phyloP scores from a whole-genome alignment of 1,140 invertebrate species.

The Drosophila cardini region DNA sequence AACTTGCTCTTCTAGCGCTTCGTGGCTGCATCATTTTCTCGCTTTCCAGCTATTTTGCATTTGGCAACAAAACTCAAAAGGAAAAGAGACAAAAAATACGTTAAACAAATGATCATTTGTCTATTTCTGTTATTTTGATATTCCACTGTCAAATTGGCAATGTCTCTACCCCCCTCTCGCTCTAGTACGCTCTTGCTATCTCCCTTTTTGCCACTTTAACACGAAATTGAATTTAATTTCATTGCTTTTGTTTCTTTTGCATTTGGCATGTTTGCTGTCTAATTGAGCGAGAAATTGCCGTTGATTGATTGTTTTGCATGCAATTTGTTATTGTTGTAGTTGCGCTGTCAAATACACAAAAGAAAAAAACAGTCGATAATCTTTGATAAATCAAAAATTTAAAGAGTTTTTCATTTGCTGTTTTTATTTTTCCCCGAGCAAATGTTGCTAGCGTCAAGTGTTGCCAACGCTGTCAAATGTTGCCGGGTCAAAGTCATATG shows the following conservation, averaged over 20 bases:
- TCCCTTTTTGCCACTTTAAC: slow-evolving; percentile 71
- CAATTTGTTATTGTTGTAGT: slow-evolving; percentile 61
- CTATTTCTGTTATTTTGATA: slow-evolving; percentile 62
- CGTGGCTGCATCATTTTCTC: slow-evolving; percentile 69
- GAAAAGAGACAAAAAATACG: slow-evolving; percentile 7
- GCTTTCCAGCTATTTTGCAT: slow-evolving; percentile 82
- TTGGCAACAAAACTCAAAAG: slow-evolving; percentile 28
- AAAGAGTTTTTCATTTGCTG: neutral
- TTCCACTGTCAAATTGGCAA: slow-evolving; percentile 75
- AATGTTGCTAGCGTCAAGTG: slow-evolving; percentile 7
- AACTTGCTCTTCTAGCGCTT: too few species aligned
- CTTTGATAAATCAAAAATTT: slow-evolving; percentile 10
- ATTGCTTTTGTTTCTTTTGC: slow-evolving; percentile 43
- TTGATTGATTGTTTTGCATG: slow-evolving; percentile 84
- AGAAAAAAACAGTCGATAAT: neutral
- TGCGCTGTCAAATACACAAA: slow-evolving; percentile 25
- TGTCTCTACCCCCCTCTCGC: slow-evolving; percentile 23
- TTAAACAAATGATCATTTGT: slow-evolving; percentile 49
- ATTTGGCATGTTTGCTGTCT: slow-evolving; percentile 80
- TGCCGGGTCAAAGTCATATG: neutral
- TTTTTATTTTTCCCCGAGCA: neutral
- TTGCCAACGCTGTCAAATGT: slow-evolving; percentile 14
- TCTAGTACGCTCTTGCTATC: neutral
- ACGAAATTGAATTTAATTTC: slow-evolving; percentile 82
- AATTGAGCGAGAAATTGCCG: slow-evolving; percentile 84